phyloP scores from a whole-genome alignment of 1,140 invertebrate genomes.

The Saccostrea glomerata region DNA sequence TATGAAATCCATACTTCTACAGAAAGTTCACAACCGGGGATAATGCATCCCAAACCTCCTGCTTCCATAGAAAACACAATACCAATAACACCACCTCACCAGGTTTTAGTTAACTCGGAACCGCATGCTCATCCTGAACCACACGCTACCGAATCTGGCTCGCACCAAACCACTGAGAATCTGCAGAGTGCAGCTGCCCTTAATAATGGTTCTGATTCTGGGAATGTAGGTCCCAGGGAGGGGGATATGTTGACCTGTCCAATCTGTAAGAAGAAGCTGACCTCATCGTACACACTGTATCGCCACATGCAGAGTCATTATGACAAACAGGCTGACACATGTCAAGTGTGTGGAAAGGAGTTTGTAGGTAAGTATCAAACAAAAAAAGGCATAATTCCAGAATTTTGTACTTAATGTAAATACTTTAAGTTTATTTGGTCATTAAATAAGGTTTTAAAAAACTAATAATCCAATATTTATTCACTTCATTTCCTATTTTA shows the following conservation, averaged over 20 bases:
- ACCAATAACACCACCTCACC: background rate
- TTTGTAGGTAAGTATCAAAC: constrained; percentile 10
- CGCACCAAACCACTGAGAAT: background rate
- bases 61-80: background rate
- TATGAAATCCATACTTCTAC: constrained; percentile 19
- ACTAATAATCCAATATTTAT: too few species aligned
- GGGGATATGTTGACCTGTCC: constrained; percentile 23
- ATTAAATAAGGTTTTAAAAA: too few species aligned
- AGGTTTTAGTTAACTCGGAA: background rate
- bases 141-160: background rate
- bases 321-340: constrained; percentile 7
- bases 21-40: background rate
- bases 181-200: background rate
- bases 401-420: too few species aligned
- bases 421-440: too few species aligned
- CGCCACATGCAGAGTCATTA: constrained; percentile 32
- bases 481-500: too few species aligned
- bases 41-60: background rate
- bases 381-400: background rate
- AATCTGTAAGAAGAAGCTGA: constrained; percentile 19
- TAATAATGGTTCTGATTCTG: background rate
- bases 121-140: background rate
- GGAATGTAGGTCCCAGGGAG: background rate
- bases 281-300: constrained; percentile 6
- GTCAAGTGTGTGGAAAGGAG: constrained; percentile 28